These are phyloP conservation scores for Crypturellus undulatus DNA, from an alignment of 2,113 vertebrate species.

Conservation along the genomic window DNA sequence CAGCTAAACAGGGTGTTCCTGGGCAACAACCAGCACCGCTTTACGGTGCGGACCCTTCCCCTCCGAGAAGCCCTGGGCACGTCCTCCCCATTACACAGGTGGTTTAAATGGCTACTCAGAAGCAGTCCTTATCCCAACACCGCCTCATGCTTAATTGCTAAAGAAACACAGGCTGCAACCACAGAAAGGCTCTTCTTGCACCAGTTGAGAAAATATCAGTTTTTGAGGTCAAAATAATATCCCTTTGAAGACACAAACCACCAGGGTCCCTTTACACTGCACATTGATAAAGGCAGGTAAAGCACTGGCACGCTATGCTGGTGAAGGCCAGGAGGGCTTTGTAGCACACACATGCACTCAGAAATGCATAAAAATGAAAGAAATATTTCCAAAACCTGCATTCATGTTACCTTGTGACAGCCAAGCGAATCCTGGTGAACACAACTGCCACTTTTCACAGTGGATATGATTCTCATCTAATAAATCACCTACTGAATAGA, in stretches of 20 bases:
- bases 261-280: neutral
- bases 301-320: neutral
- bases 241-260: conserved; percentile 7
- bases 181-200: conserved; percentile 44
- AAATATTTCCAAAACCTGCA: neutral
- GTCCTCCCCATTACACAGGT: neutral
- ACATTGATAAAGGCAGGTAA: neutral
- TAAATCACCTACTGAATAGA: neutral
- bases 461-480: neutral
- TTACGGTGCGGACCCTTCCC: conserved; percentile 15
- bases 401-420: neutral
- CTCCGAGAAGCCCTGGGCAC: neutral
- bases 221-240: conserved; percentile 35
- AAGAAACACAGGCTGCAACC: conserved; percentile 17
- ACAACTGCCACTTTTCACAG: neutral
- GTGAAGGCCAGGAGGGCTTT: neutral
- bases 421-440: neutral
- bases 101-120: conserved; percentile 25
- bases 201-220: conserved; percentile 17
- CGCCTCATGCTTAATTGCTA: conserved; percentile 44
- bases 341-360: neutral
- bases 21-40: conserved; percentile 6
- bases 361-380: neutral
- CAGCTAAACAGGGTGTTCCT: conserved; percentile 58
- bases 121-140: neutral